phyloP scores from a whole-genome alignment of 2,797 vertebrate species.

The Discoglossus pictus region DNA sequence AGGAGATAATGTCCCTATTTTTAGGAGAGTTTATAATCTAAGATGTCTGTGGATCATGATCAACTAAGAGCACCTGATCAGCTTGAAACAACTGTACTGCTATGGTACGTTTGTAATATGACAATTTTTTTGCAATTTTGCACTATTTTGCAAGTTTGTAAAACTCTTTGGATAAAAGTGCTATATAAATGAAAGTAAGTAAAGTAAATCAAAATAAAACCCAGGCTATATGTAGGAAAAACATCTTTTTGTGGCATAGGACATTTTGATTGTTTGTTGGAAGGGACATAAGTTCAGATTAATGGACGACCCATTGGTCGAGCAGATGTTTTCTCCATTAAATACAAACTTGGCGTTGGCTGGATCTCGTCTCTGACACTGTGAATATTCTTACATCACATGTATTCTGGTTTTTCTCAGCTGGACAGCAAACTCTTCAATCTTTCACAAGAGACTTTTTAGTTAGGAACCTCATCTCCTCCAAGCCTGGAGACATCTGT shows the following conservation, averaged over 20 bases:
- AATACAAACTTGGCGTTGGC: constrained; percentile 33
- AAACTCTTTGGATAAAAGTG: no score
- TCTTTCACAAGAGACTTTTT: constrained; percentile 41
- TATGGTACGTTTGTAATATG: no score
- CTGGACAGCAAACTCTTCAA: constrained; percentile 45
- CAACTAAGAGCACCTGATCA: no score
- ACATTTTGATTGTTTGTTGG: constrained; percentile 33
- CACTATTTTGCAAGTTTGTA: no score
- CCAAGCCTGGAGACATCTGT: constrained; percentile 46
- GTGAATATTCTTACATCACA: constrained; percentile 51
- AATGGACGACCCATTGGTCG: constrained; percentile 41
- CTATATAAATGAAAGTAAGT: no score
- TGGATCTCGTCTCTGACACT: constrained; percentile 47
- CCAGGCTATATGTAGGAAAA: constrained; percentile 2
- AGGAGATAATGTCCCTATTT: no score
- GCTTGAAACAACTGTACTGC: no score
- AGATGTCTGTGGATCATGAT: no score
- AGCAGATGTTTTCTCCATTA: constrained; percentile 49
- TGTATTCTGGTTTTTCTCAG: constrained; percentile 49
- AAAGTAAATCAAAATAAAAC: no score
- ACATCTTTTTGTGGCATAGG: constrained; percentile 18
- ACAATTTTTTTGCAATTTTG: no score
- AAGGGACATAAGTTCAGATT: constrained; percentile 26
- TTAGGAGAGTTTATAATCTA: no score
- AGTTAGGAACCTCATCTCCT: constrained; percentile 40